phyloP scores from a whole-genome alignment of 2,113 vertebrate genomes.

The Sisor rabdophorus region DNA sequence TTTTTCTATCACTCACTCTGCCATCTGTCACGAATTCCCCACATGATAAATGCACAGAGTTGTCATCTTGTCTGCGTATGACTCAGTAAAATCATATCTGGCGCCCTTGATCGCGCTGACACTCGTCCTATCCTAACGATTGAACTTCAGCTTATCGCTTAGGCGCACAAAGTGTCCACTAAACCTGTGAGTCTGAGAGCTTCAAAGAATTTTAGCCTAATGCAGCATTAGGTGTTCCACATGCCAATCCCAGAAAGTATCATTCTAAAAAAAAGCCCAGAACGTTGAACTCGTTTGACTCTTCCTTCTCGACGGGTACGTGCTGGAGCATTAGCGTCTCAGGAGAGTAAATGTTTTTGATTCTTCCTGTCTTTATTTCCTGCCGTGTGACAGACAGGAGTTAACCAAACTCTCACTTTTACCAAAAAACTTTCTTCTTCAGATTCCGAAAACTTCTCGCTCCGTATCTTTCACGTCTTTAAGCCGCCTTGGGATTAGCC shows the following conservation, averaged over 20 bases:
- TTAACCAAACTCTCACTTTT: not conserved
- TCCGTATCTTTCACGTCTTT: slow-evolving; percentile 60
- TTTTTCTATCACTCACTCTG: not conserved
- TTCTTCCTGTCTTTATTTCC: not conserved
- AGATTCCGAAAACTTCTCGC: slow-evolving; percentile 28
- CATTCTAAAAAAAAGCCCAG: slow-evolving; percentile 1
- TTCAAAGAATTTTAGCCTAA: not conserved
- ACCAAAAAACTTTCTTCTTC: not conserved
- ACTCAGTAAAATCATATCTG: slow-evolving; percentile 1
- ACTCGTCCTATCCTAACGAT: not conserved
- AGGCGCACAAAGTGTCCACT: slow-evolving; percentile 29
- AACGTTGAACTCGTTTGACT: not conserved
- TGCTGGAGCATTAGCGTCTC: slow-evolving; percentile 8
- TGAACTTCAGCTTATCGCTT: slow-evolving; percentile 14
- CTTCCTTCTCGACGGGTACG: slow-evolving; percentile 7
- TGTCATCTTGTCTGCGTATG: not conserved
- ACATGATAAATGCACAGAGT: not conserved
- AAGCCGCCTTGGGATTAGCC: slow-evolving; percentile 66
- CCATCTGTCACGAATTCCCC: not conserved
- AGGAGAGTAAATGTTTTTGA: not conserved
- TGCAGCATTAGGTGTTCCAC: not conserved
- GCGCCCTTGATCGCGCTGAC: slow-evolving; percentile 13
- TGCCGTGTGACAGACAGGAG: not conserved
- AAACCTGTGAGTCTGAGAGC: not conserved
- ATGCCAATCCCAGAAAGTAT: slow-evolving; percentile 24